A percentile compares a stretch with the other conserved stretches of the same genome.
Conservation (phyloP, 2,888 invertebrate species). For the Cerastis leucographa region DNA sequence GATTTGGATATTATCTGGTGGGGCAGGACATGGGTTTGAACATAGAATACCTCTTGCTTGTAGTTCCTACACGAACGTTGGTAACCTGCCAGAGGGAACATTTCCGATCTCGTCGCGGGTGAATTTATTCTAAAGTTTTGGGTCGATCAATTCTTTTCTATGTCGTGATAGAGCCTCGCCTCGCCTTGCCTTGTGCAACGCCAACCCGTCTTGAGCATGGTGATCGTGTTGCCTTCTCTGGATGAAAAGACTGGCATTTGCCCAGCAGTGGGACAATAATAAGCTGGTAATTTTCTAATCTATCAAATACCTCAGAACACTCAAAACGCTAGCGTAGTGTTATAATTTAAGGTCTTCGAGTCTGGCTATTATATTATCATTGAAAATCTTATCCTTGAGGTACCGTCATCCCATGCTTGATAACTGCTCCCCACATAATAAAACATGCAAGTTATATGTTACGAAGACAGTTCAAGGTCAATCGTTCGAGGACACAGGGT, state of each 20-base stretch:
- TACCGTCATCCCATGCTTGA: neutral
- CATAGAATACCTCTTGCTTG: neutral
- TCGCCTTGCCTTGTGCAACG: too few relatives aligned
- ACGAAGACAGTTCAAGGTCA: conserved; percentile 24
- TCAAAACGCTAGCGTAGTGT: neutral
- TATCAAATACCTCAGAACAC: neutral
- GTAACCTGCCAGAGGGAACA: neutral
- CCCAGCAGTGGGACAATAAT: too few relatives aligned
- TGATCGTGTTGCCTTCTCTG: too few relatives aligned
- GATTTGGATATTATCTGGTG: neutral
- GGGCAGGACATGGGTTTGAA: neutral
- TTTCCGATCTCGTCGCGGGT: neutral
- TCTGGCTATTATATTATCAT: neutral
- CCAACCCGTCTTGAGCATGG: too few relatives aligned
- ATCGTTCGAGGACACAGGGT: conserved; percentile 8
- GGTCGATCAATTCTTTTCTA: neutral
- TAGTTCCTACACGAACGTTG: neutral
- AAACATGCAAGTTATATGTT: conserved; percentile 14
- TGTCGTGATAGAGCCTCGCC: too few relatives aligned
- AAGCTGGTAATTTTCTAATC: too few relatives aligned
- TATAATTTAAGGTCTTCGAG: neutral
- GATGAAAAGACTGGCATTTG: too few relatives aligned
- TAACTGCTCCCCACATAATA: neutral
- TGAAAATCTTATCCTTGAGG: neutral
- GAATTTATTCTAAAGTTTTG: neutral